Conservation (phyloP, 2,888 invertebrate species). For the Mimumesa dahlbomi region DNA sequence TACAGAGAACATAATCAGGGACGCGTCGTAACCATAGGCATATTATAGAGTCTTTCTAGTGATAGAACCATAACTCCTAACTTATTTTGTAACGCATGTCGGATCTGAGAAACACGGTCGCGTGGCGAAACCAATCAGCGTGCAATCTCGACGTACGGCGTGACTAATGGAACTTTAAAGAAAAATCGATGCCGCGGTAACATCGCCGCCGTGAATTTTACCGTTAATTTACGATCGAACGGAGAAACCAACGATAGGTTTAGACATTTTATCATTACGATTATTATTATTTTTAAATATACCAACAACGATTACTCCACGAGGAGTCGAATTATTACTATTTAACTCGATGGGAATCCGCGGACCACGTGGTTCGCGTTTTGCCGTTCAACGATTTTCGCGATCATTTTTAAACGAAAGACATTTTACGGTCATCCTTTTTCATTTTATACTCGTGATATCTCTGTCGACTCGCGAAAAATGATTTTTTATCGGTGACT, state of each 20-base stretch:
- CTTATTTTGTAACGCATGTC: constrained; percentile 58
- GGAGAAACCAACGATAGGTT: neutral
- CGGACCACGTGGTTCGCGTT: too few species aligned
- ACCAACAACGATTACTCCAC: too few species aligned
- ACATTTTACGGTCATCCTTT: too few species aligned
- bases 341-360: too few species aligned
- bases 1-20: constrained; percentile 77
- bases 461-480: too few species aligned
- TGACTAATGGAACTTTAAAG: constrained; percentile 14
- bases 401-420: too few species aligned
- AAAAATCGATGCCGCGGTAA: constrained; percentile 10
- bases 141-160: constrained; percentile 62
- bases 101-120: constrained; percentile 45
- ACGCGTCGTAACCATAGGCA: constrained; percentile 68
- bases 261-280: too few species aligned
- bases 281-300: too few species aligned
- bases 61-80: constrained; percentile 53
- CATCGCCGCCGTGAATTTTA: neutral
- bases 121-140: constrained; percentile 42
- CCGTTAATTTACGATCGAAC: neutral
- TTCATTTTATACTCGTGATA: too few species aligned
- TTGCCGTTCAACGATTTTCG: too few species aligned
- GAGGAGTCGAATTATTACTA: too few species aligned
- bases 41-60: constrained; percentile 61
- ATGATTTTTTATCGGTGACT: too few species aligned